A percentile compares a stretch with the other conserved stretches of the same genome.
These are phyloP conservation scores for Scaptomyza parva DNA, from an alignment of 2,888 invertebrate species.

Conservation along the genomic window DNA sequence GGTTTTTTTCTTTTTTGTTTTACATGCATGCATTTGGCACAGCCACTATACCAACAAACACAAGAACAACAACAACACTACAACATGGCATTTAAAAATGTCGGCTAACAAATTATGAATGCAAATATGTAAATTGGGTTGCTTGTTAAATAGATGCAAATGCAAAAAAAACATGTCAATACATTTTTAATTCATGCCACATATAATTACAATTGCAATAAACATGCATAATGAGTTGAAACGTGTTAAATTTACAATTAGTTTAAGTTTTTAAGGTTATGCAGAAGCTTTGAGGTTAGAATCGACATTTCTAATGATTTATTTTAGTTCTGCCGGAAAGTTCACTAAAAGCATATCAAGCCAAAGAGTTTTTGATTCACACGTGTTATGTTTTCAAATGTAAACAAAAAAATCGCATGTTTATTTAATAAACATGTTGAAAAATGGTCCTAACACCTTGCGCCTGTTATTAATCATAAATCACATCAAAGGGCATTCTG, in stretches of 20 bases:
- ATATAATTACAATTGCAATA: neutral
- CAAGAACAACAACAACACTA: neutral
- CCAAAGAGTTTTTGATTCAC: neutral
- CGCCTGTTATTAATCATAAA: conserved; percentile 38
- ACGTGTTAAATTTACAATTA: neutral
- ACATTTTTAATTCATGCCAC: neutral
- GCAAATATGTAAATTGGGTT: conserved; percentile 26
- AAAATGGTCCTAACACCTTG: conserved; percentile 21
- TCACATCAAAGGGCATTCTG: conserved; percentile 57
- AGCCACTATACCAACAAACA: no score
- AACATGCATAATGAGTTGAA: conserved; percentile 4
- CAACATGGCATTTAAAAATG: conserved; percentile 30
- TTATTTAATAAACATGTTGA: conserved; percentile 22
- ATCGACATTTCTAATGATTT: neutral
- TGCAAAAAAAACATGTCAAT: conserved; percentile 7
- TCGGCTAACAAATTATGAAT: conserved; percentile 14
- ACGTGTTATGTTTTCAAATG: conserved; percentile 28
- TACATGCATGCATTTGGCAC: conserved; percentile 37
- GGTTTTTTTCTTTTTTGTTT: no score
- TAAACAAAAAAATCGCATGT: conserved; percentile 44
- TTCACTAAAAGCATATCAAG: neutral
- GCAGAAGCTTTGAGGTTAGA: neutral
- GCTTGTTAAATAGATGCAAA: conserved; percentile 10
- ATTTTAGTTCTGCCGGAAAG: neutral
- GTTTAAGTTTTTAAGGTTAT: neutral